Base-by-base conservation (phyloP, 1,140 invertebrate species). In the Contarinia nasturtii region DNA sequence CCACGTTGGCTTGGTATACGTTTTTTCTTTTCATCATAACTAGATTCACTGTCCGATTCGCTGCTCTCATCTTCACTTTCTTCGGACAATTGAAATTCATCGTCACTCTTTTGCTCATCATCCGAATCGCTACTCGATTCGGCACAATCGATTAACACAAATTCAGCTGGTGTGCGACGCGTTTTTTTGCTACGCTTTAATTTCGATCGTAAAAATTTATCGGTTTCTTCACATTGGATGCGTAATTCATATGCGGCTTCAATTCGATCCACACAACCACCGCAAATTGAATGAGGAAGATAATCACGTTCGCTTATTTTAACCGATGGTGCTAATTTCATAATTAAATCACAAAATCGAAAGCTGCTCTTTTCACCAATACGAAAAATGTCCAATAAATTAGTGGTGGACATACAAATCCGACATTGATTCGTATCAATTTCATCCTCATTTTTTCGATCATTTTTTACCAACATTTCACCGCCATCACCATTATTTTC, bases 141-240 rank as follows among this genome's bases (percentile, higher is more conserved):
- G 3, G 33, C 45, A 36, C 64, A 63, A 50, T 67, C 65, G 12
- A 67, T 64, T 5, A 66, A 56, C 20, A 66, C 64, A 51, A 65
- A 66, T 19, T 60, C 61, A 2, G 57, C 58, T 1, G 60, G 60
- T 2, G 61, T 51, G 1, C 63, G 52, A 2, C 63, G 58, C 49
- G 65, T 66, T 41, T 58, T 64, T 50, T 63, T 65, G 44, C 60
- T 58, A 12, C 63, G 48, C 5, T 59, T 63, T n/a, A 66, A 22
- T 46, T 59, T 63, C 44, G 59, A 61, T 45, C 65, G 55, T 20
- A 67, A 48, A 20, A 57, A 57, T 5, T 50, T 47, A 46, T 67
- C 65, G 0, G 64, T 65, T 11, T 50, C 54, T 46, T 66, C 62
- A 48, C 64, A 60, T 18, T 59, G 53, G 15, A 51, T 53, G 17